Conservation (phyloP, 2,888 invertebrate genomes). For the Apantesis nais region DNA sequence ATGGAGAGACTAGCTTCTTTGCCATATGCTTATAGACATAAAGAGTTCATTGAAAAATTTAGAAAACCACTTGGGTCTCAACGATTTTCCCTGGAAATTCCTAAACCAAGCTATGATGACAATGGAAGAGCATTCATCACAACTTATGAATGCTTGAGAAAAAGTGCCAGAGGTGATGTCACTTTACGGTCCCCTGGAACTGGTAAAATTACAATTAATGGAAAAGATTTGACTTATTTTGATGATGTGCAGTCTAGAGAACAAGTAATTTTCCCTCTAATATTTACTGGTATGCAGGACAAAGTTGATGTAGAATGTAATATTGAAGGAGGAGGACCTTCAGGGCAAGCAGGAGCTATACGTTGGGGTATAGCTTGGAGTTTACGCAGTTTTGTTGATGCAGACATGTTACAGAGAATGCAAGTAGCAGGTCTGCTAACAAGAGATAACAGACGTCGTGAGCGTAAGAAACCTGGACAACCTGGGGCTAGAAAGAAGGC, state of each 20-base stretch:
- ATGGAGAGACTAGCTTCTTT: conserved; percentile 90
- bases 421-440: conserved; percentile 95
- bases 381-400: conserved; percentile 92
- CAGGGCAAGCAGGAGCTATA: conserved; percentile 95
- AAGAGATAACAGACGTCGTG: conserved; percentile 90
- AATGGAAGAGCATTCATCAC: conserved; percentile 90
- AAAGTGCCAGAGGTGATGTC: conserved; percentile 90
- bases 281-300: conserved; percentile 90
- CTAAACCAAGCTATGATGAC: conserved; percentile 88
- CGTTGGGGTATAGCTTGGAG: conserved; percentile 95
- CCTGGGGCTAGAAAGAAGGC: conserved; percentile 95
- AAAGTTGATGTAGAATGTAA: conserved; percentile 94
- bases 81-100: conserved; percentile 86
- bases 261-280: conserved; percentile 94
- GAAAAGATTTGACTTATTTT: conserved; percentile 92
- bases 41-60: conserved; percentile 91
- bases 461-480: conserved; percentile 97
- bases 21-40: conserved; percentile 89
- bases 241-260: conserved; percentile 89
- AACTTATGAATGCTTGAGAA: conserved; percentile 90
- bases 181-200: conserved; percentile 93
- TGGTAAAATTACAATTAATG: conserved; percentile 93
- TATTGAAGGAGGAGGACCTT: conserved; percentile 89
- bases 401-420: conserved; percentile 92
- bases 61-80: conserved; percentile 87